These are phyloP conservation scores for Lymantria dispar DNA, from an alignment of 2,888 invertebrate genomes.

Conservation along the genomic window DNA sequence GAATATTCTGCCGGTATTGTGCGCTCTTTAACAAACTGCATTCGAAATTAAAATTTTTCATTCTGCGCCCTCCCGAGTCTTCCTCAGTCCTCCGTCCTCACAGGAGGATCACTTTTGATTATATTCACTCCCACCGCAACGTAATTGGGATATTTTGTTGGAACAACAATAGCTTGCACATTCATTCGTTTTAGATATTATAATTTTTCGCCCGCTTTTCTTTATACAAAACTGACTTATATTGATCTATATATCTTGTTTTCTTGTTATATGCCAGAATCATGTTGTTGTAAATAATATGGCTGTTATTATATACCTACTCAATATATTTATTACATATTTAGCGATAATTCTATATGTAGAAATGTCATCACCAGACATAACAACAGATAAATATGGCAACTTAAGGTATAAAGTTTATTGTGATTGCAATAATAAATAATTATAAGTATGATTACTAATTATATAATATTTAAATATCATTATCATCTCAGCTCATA, in stretches of 20 bases:
- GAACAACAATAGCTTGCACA: slow-evolving; percentile 72
- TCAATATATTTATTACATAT: background rate
- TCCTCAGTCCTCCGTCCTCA: slow-evolving; percentile 25
- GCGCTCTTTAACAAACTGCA: slow-evolving; percentile 80
- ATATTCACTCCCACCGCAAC: slow-evolving; percentile 73
- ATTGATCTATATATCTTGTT: slow-evolving; percentile 22
- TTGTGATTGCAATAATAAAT: no score
- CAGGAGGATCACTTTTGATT: slow-evolving; percentile 74
- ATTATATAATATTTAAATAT: no score
- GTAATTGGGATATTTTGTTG: slow-evolving; percentile 79
- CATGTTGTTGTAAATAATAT: slow-evolving; percentile 1
- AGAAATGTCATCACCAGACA: background rate
- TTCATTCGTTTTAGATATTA: slow-evolving; percentile 74
- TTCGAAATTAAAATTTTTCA: slow-evolving; percentile 81
- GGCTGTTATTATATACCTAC: background rate
- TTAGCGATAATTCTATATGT: background rate
- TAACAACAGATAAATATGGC: no score
- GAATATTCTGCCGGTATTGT: slow-evolving; percentile 71
- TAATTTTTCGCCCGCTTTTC: slow-evolving; percentile 50
- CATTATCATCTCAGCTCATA: no score
- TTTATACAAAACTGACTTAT: slow-evolving; percentile 21
- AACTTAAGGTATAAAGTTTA: no score
- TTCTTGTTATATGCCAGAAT: slow-evolving; percentile 11
- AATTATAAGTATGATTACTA: no score
- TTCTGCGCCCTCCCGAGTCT: slow-evolving; percentile 55